Percentiles rank a stretch among this genome's conserved stretches.
Evolutionary conservation across 2,797 vertebrate species (phyloP).

Genomic region (Semotilus atromaculatus): DNA sequence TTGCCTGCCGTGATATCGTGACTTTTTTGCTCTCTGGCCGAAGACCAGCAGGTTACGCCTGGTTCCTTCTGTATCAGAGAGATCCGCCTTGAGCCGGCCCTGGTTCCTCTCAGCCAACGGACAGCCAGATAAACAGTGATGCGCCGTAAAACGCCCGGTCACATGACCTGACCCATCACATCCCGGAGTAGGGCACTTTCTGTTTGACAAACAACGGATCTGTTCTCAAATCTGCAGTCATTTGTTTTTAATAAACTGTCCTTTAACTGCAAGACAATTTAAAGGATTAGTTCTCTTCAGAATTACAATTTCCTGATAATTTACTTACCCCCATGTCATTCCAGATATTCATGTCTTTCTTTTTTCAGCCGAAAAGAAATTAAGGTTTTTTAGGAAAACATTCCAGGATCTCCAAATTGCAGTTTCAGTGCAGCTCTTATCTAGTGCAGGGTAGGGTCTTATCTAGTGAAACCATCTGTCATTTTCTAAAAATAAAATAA

Average conservation of each 20-base stretch:
- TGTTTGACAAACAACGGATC: slow-evolving; percentile 66
- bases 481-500: no score
- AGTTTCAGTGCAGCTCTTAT: no score
- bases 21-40: slow-evolving; percentile 89
- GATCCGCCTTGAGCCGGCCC: slow-evolving; percentile 88
- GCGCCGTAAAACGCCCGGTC: slow-evolving; percentile 95
- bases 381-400: no score
- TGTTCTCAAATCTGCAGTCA: background rate
- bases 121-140: slow-evolving; percentile 98
- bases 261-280: background rate
- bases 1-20: slow-evolving; percentile 93
- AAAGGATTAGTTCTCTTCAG: no score
- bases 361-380: no score
- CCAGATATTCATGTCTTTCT: no score
- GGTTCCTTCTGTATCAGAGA: slow-evolving; percentile 88
- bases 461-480: no score
- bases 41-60: slow-evolving; percentile 89
- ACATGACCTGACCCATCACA: slow-evolving; percentile 97
- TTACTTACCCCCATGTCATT: no score
- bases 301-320: no score
- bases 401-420: no score
- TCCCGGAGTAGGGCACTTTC: slow-evolving; percentile 98
- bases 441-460: no score
- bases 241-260: background rate
- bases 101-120: slow-evolving; percentile 96